Evolutionary conservation across 2,113 vertebrate species (phyloP).

Genomic region (Barnardius zonarius): DNA sequence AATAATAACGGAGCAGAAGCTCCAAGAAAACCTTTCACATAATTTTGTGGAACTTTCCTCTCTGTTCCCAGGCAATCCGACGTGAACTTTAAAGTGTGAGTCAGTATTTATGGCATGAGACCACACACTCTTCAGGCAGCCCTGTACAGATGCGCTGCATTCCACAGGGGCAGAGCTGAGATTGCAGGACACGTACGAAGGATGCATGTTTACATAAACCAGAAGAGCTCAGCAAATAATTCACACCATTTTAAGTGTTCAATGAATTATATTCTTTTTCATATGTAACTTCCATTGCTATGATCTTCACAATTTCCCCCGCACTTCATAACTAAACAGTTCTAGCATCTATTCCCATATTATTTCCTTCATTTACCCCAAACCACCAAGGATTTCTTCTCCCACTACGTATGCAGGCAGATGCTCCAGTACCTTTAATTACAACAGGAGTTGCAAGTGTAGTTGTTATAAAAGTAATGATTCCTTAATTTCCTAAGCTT

Average conservation of each 20-base stretch:
- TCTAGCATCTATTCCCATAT: background rate
- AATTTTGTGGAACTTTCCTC: background rate
- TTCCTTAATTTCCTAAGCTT: background rate
- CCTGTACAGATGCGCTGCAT: rapidly evolving
- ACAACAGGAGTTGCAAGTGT: background rate
- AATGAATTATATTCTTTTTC: background rate
- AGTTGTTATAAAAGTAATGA: background rate
- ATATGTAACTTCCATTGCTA: rapidly evolving
- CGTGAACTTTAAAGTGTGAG: background rate
- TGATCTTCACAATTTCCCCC: background rate
- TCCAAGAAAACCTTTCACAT: background rate
- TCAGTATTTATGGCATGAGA: background rate
- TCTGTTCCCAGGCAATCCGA: background rate
- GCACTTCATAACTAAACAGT: background rate
- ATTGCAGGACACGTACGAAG: rapidly evolving
- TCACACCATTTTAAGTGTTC: background rate
- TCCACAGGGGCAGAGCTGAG: background rate
- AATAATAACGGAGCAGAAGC: background rate
- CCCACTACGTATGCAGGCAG: background rate
- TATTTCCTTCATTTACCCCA: background rate
- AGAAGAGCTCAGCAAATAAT: background rate
- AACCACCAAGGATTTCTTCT: background rate
- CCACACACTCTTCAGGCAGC: background rate
- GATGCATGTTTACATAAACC: background rate
- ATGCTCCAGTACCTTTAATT: background rate